Base-by-base conservation (phyloP, 2,888 invertebrate species). In the Scelioninae gen. 2 region DNA sequence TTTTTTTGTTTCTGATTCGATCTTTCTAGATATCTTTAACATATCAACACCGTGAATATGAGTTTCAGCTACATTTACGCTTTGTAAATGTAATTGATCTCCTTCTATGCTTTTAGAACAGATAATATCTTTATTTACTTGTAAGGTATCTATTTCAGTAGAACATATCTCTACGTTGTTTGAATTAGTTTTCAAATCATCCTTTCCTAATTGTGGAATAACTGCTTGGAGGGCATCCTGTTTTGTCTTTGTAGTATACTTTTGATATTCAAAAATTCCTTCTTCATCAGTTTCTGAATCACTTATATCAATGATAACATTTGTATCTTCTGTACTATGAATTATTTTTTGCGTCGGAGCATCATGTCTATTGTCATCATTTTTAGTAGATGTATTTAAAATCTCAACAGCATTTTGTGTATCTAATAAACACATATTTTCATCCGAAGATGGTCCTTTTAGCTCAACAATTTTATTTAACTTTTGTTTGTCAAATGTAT, bases 1-100 rank as follows among this genome's bases (percentile, higher is more conserved):
- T n/a, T n/a, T n/a, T n/a, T 58, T 45, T 9, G 58, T 58, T 35
- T 45, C 58, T 6, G 58, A 58, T 22, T 58, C 58, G 19, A n/a
- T n/a, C 13, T 45, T 31, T 58, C 45, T 22, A 19, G n/a, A n/a
- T n/a, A n/a, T n/a, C n/a, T n/a, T n/a, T n/a, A n/a, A n/a, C n/a
- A n/a, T n/a, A n/a, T n/a, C n/a, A n/a, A n/a, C n/a, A n/a, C n/a
- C n/a, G n/a, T n/a, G n/a, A n/a, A n/a, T n/a, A n/a, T n/a, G n/a
- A n/a, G n/a, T n/a, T n/a, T n/a, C n/a, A n/a, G n/a, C n/a, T n/a
- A n/a, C n/a, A n/a, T n/a, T n/a, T n/a, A n/a, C n/a, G n/a, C n/a
- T n/a, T n/a, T n/a, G n/a, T n/a, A n/a, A n/a, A n/a, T n/a, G n/a
- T n/a, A n/a, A n/a, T n/a, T n/a, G n/a, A n/a, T n/a, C n/a, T n/a